These are phyloP conservation scores for Epinephelus coioides DNA, from an alignment of 2,797 vertebrate species.

Conservation along the genomic window DNA sequence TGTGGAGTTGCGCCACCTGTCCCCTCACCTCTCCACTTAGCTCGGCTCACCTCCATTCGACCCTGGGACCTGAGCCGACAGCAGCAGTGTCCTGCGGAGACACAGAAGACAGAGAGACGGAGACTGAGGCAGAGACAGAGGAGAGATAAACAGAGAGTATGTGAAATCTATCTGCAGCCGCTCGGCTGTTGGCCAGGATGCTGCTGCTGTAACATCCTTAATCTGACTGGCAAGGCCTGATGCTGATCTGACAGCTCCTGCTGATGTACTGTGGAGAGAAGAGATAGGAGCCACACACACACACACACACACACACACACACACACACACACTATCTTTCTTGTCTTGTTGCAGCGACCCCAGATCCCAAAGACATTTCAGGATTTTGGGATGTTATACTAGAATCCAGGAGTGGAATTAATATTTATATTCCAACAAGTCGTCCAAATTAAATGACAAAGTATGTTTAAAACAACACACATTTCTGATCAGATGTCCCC, in stretches of 20 bases:
- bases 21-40: conserved; percentile 33
- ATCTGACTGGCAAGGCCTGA: conserved; percentile 83
- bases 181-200: conserved; percentile 76
- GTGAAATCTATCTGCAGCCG: conserved; percentile 79
- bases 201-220: conserved; percentile 81
- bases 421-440: background rate
- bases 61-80: conserved; percentile 50
- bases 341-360: conserved; percentile 7
- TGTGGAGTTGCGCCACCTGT: conserved; percentile 30
- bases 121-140: conserved; percentile 46
- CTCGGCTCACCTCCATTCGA: conserved; percentile 49
- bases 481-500: too few species aligned
- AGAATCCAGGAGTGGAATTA: background rate
- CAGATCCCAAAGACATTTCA: conserved; percentile 8
- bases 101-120: conserved; percentile 54
- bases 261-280: conserved; percentile 76
- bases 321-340: conserved; percentile 16
- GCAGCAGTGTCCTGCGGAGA: conserved; percentile 51
- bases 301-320: conserved; percentile 20
- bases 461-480: background rate
- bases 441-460: background rate
- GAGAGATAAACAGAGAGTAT: conserved; percentile 65
- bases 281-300: conserved; percentile 54
- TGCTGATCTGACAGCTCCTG: conserved; percentile 81
- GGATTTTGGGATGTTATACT: conserved; percentile 5